Evolutionary conservation across 2,113 vertebrate species (phyloP).

Genomic region (Theristicus caerulescens): DNA sequence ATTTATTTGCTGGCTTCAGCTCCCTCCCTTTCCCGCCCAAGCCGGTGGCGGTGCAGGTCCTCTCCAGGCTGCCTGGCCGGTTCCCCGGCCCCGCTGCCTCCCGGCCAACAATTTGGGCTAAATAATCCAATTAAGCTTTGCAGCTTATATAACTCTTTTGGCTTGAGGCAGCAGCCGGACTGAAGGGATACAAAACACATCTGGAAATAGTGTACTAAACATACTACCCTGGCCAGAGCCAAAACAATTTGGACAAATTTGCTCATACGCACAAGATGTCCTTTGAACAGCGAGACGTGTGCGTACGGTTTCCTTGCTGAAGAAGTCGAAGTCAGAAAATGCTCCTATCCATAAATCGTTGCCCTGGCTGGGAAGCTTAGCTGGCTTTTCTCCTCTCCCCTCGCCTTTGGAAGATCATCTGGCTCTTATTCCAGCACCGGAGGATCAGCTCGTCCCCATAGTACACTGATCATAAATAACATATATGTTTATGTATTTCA

Average conservation of each 20-base stretch:
- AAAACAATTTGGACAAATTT: not conserved
- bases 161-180: not conserved
- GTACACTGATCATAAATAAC: not conserved
- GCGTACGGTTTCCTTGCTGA: not conserved
- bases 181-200: slow-evolving; percentile 10
- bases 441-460: not conserved
- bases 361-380: not conserved
- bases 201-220: slow-evolving; percentile 36
- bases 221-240: not conserved
- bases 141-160: slow-evolving; percentile 44
- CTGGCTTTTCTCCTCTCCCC: not conserved
- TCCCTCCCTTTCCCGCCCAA: not conserved
- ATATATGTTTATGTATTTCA: not conserved
- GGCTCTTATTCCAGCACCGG: not conserved
- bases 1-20: not conserved
- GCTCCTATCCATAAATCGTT: not conserved
- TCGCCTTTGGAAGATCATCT: not conserved
- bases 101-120: not conserved
- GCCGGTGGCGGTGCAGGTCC: not conserved
- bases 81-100: not conserved
- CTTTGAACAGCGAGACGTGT: slow-evolving; percentile 5
- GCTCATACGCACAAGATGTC: slow-evolving; percentile 20
- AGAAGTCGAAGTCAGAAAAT: not conserved
- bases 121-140: slow-evolving; percentile 59
- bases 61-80: not conserved